These are phyloP conservation scores for Hydrolagus affinis DNA, from an alignment of 2,113 vertebrate genomes.

Conservation along the genomic window DNA sequence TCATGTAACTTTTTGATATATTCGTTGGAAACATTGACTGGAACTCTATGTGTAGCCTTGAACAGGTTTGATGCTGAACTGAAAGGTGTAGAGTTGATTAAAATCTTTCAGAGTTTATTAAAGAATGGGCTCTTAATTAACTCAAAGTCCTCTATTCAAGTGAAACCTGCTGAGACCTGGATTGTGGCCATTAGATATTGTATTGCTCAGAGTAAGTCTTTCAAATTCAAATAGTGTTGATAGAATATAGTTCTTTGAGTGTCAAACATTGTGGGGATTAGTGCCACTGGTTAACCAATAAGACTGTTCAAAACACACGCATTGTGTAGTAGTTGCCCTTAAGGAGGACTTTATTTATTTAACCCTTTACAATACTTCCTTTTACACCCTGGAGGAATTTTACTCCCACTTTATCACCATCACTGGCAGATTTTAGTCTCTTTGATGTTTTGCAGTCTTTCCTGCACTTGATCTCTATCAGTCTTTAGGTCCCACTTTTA, in stretches of 20 bases:
- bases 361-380: too few relatives aligned
- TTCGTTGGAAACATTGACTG: neutral
- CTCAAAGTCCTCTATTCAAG: neutral
- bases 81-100: neutral
- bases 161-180: neutral
- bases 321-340: too few relatives aligned
- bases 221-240: neutral
- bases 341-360: too few relatives aligned
- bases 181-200: neutral
- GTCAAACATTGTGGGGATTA: neutral
- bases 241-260: neutral
- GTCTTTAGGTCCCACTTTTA: too few relatives aligned
- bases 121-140: slow-evolving; percentile 8
- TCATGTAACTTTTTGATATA: neutral
- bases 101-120: neutral
- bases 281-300: neutral
- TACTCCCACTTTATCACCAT: too few relatives aligned
- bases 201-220: neutral
- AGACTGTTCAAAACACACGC: neutral
- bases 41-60: neutral
- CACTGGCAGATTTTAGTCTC: too few relatives aligned
- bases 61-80: neutral
- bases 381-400: too few relatives aligned
- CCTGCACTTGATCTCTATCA: too few relatives aligned
- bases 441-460: too few relatives aligned